Evolutionary conservation across 2,113 vertebrate genomes (phyloP), one percentile per base, ranked within the genome.

Genomic region (Oryzias woworae): DNA sequence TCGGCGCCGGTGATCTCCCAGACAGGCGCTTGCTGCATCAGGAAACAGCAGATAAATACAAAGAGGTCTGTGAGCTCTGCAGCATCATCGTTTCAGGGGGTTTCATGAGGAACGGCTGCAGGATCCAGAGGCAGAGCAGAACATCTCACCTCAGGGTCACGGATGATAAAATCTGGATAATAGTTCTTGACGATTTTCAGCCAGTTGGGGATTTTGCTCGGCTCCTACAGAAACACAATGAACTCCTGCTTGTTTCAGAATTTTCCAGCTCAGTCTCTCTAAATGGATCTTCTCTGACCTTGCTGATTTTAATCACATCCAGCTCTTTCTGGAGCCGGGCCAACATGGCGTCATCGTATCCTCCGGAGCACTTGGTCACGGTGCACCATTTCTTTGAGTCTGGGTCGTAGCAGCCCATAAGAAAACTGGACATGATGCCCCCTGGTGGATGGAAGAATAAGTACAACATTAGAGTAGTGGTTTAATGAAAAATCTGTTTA

Each of bases 1-100:
- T 99, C 97, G 0, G 97, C 97, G 0, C 97, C 97, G 0, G 97
- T 99, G 75, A 99, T 99, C 88, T 99, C 97, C 97, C 97, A 99
- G 44, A 99, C 94, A 0, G 96, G 95, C 0, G 97, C 96, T 79
- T 87, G 91, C 97, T 99, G 81, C 31, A 14, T 55, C 15, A 15
- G 41, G 43, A 23, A 36, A 7, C 14, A 4, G 14, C 49, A 49
- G 56, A 42, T 7, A 5, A 46, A 46, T 5, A 5, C 16, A 47
- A 10, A 18, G n/a, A 18, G 7, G 36, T 8, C 36, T 3, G 36
- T 12, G 31, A 15, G 47, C 31, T 0, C 52, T 62, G 64, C 14
- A 20, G 61, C 16, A 7, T 23, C 3, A 22, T 66, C 60, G 57
- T 51, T 48, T 53, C 62, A 67, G 50, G 41, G 60, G 2, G 1